A percentile compares a stretch with the other conserved stretches of the same genome.
These are phyloP conservation scores for Garrulus glandarius DNA, from an alignment of 2,797 vertebrate species.

Conservation along the genomic window DNA sequence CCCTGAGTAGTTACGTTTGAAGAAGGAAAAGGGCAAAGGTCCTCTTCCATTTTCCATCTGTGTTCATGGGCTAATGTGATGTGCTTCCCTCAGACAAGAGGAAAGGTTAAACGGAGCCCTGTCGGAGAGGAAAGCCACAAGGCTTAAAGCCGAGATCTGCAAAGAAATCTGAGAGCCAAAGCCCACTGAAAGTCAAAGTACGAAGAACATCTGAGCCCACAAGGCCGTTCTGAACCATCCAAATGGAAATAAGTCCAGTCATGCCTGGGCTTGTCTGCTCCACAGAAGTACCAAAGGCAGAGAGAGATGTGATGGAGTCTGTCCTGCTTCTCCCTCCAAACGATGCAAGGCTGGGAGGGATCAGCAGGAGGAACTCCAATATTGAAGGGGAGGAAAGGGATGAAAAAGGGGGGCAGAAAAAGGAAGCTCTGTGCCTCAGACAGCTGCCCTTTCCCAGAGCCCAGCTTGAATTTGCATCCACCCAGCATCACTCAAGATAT, in stretches of 20 bases:
- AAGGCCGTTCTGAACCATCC: neutral
- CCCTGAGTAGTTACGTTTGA: constrained; percentile 32
- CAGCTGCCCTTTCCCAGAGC: neutral
- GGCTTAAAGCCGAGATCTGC: neutral
- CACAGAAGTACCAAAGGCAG: neutral
- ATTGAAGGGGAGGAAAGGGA: neutral
- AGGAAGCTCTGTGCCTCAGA: neutral
- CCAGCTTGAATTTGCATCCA: neutral
- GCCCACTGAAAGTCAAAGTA: constrained; percentile 3
- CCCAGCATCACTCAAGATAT: neutral
- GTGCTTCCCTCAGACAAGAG: constrained; percentile 54
- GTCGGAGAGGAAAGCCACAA: neutral
- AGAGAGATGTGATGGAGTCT: neutral
- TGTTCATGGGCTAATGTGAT: constrained; percentile 27
- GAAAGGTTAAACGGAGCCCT: constrained; percentile 42
- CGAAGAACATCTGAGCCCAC: neutral
- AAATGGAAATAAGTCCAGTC: neutral
- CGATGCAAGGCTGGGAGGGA: neutral
- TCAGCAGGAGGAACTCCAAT: neutral
- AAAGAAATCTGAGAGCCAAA: neutral
- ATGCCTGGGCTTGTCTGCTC: neutral
- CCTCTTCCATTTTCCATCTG: constrained; percentile 59
- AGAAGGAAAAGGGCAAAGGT: constrained; percentile 65
- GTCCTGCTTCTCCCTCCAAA: accelerated
- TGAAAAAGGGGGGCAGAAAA: neutral